phyloP scores from a whole-genome alignment of 2,113 vertebrate genomes.

The Gavia stellata region DNA sequence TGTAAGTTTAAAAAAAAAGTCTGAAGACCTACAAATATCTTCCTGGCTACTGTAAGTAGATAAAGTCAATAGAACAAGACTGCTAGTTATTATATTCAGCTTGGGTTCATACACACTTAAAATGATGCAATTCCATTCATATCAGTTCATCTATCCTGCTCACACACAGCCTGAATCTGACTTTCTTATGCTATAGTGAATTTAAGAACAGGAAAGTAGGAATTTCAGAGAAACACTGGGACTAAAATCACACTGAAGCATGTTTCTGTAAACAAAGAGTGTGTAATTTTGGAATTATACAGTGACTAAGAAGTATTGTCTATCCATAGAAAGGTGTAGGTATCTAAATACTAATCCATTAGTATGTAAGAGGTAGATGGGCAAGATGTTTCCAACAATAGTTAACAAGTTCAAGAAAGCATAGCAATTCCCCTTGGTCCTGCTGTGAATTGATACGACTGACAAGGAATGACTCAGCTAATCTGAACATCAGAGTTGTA shows the following conservation, averaged over 20 bases:
- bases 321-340: neutral
- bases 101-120: neutral
- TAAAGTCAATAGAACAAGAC: neutral
- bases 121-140: neutral
- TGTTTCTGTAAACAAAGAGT: neutral
- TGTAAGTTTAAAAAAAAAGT: neutral
- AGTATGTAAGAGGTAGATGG: neutral
- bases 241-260: neutral
- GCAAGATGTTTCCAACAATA: neutral
- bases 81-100: neutral
- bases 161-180: neutral
- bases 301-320: neutral
- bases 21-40: neutral
- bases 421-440: neutral
- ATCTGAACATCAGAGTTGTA: neutral
- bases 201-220: neutral
- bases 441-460: neutral
- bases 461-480: constrained; percentile 16
- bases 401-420: neutral
- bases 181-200: neutral
- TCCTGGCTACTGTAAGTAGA: neutral
- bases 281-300: neutral
- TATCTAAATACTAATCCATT: neutral
- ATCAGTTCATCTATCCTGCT: neutral
- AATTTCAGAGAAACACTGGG: neutral